A percentile compares a stretch with the other conserved stretches of the same genome.
phyloP scores from a whole-genome alignment of 2,113 vertebrate genomes.

The Pao palembangensis region DNA sequence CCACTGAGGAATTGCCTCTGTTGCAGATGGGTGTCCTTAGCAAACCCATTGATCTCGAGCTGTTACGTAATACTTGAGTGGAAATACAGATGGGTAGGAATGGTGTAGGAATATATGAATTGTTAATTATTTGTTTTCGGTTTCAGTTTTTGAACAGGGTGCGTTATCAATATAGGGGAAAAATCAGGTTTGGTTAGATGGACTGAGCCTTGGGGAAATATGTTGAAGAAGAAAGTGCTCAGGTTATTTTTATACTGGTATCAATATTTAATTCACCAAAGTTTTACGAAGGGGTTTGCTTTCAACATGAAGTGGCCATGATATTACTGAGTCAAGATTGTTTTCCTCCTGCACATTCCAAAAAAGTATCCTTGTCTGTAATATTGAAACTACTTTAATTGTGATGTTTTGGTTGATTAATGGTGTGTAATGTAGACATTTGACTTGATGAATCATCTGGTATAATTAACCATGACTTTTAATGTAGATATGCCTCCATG shows the following conservation, averaged over 20 bases:
- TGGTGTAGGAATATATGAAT: too few relatives aligned
- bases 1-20: background rate
- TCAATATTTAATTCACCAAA: constrained; percentile 57
- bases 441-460: too few relatives aligned
- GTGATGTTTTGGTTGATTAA: too few relatives aligned
- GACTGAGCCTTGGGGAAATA: constrained; percentile 18
- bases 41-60: constrained; percentile 52
- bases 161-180: too few relatives aligned
- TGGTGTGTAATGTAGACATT: too few relatives aligned
- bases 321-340: constrained; percentile 19
- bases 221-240: constrained; percentile 17
- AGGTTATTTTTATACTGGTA: constrained; percentile 49
- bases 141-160: too few relatives aligned
- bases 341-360: background rate
- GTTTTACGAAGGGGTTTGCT: constrained; percentile 21
- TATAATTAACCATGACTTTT: background rate
- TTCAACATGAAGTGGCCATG: constrained; percentile 6
- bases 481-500: background rate
- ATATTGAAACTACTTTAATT: too few relatives aligned
- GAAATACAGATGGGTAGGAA: background rate
- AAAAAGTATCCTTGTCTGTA: background rate
- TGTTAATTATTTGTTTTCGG: too few relatives aligned
- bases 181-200: constrained; percentile 9
- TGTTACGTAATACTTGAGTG: constrained; percentile 58
- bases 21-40: constrained; percentile 15